Percentiles rank a stretch among this genome's conserved stretches.
Evolutionary conservation across 2,113 vertebrate genomes (phyloP).

Genomic region (Corythaixoides concolor): DNA sequence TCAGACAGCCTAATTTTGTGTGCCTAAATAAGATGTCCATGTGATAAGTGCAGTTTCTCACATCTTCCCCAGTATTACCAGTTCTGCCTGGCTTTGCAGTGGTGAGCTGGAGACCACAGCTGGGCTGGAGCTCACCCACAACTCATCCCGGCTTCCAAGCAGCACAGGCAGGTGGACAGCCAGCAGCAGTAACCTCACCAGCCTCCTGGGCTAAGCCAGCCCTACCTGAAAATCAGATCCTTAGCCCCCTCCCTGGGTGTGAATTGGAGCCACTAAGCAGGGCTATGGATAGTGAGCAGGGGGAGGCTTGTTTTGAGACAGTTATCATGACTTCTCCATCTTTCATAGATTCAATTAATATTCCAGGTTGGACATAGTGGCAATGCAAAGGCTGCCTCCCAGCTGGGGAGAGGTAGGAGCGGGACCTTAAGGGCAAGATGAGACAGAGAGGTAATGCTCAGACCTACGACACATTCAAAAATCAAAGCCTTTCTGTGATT

Average conservation of each 20-base stretch:
- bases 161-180: rapidly evolving
- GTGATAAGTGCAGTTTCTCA: not conserved
- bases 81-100: not conserved
- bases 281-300: no score
- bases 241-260: not conserved
- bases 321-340: not conserved
- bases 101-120: not conserved
- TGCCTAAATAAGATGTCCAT: not conserved
- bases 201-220: not conserved
- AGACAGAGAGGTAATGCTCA: not conserved
- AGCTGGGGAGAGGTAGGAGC: not conserved
- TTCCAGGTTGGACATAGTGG: not conserved
- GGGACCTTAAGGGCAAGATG: not conserved
- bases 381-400: not conserved
- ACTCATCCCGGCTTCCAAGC: not conserved
- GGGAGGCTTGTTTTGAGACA: not conserved
- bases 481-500: not conserved
- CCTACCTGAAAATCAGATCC: not conserved
- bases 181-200: not conserved
- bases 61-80: not conserved
- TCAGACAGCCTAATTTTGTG: not conserved
- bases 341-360: not conserved
- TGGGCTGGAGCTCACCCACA: not conserved
- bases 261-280: not conserved
- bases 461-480: not conserved